Base-by-base conservation (phyloP, 2,888 invertebrate species). In the Punctoribates punctum region DNA sequence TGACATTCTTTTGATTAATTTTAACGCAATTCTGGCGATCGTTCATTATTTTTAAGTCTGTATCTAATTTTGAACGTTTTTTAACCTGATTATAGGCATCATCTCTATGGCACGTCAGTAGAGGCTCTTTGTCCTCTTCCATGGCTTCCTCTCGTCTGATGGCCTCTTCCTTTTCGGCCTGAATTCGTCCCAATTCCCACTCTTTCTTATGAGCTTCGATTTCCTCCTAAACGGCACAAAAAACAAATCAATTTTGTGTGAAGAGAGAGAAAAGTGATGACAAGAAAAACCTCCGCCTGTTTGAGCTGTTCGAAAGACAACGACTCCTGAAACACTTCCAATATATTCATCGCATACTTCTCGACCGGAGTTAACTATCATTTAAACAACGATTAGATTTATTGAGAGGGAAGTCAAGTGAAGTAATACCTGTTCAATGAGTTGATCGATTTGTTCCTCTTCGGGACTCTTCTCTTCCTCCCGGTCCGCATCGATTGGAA, bases 341-440 rank as follows among this genome's bases (percentile, higher is more conserved):
- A 91, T 82, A 94, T 91, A 27, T 89, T 88, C 89, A 98, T 93
- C 20, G 98, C 98, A 85, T 96, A 98, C 75, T 91, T 89, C 85
- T 99, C 98, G 78, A 99, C 90, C 0, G 96, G 94, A 48, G 91
- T 91, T 79, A 98, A 85, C 96, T 98, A 86, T 54, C 80, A 29
- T 42, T 72, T 29, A 4, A 75, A 38, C 29, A 17, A 38, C 42
- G 51, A 29, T 34, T 34, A 34, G 34, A 5, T 34, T 34, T 34
- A 34, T 34, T 34, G 3, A 5, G 8, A 34, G 34, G 34, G 34
- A 34, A 5, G 34, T 5, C 34, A 34, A 34, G 34, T 3, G 34
- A 34, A 5, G 34, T 5, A 3, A 34, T 79, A 85, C 85, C 82
- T 85, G 83, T 78, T 83, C 83, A 77, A 85, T 84, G 13, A 85